These are phyloP conservation scores for Takifugu bimaculatus DNA, from an alignment of 2,113 vertebrate species.

Conservation along the genomic window DNA sequence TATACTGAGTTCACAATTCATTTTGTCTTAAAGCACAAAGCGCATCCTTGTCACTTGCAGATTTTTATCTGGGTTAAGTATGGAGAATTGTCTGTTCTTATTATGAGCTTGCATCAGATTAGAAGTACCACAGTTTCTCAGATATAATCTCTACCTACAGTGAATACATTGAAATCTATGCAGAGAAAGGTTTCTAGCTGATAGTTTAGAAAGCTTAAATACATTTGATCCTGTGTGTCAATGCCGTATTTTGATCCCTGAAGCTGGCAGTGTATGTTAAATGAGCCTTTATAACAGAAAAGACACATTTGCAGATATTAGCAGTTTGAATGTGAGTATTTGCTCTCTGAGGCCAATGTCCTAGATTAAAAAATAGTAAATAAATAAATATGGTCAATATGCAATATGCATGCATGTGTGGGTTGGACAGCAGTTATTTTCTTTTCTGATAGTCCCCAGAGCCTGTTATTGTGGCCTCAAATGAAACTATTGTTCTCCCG, in stretches of 20 bases:
- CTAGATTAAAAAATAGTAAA: neutral
- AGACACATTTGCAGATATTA: conserved; percentile 34
- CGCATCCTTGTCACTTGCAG: conserved; percentile 9
- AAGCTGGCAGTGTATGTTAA: conserved; percentile 32
- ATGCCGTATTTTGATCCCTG: conserved; percentile 7
- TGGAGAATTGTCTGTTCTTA: conserved; percentile 14
- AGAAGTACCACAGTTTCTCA: conserved; percentile 27
- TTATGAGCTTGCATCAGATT: conserved; percentile 25
- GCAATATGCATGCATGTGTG: conserved; percentile 62
- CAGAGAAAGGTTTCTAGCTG: conserved; percentile 44
- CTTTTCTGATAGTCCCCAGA: conserved; percentile 36
- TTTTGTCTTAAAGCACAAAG: conserved; percentile 56
- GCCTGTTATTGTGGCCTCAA: conserved; percentile 50
- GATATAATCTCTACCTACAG: conserved; percentile 42
- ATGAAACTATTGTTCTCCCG: conserved; percentile 34
- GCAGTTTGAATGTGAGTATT: conserved; percentile 37
- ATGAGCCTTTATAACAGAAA: conserved; percentile 16
- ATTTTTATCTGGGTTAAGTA: conserved; percentile 10
- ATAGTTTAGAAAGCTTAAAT: conserved; percentile 26
- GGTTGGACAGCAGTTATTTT: conserved; percentile 34
- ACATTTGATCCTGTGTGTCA: conserved; percentile 2
- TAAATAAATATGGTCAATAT: conserved; percentile 55
- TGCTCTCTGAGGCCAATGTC: conserved; percentile 19
- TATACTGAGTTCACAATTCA: conserved; percentile 22
- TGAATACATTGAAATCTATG: conserved; percentile 62